Evolutionary conservation across 2,113 vertebrate species (phyloP).

Genomic region (Theristicus caerulescens): DNA sequence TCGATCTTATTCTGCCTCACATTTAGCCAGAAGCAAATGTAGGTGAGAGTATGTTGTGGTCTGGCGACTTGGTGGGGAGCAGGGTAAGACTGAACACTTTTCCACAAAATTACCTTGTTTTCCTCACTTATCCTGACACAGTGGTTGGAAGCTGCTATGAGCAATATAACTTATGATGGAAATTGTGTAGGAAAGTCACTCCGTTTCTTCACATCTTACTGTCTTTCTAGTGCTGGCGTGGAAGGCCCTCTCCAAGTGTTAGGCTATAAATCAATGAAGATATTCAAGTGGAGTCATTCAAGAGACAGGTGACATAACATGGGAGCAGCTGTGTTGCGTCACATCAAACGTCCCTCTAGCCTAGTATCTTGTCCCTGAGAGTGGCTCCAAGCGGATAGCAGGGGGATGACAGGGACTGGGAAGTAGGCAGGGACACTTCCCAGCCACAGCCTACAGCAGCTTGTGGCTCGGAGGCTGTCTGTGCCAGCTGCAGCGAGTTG

Average conservation of each 20-base stretch:
- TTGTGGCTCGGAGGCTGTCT: background rate
- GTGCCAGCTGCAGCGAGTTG: background rate
- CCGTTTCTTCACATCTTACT: background rate
- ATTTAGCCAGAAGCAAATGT: background rate
- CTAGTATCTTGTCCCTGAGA: background rate
- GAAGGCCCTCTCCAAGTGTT: background rate
- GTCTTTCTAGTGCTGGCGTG: background rate
- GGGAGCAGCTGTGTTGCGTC: background rate
- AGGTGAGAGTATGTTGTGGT: background rate
- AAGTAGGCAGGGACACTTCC: background rate
- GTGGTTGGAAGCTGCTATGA: background rate
- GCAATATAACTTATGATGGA: background rate
- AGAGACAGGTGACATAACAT: background rate
- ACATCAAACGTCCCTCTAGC: background rate
- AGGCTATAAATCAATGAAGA: background rate
- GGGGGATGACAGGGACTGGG: accelerated
- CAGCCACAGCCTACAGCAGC: background rate
- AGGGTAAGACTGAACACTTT: background rate
- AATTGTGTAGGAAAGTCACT: background rate
- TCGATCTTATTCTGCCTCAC: background rate
- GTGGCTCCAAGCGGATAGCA: background rate
- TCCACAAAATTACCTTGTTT: background rate
- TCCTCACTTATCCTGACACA: background rate
- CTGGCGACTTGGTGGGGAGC: background rate
- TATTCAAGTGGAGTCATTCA: background rate